phyloP scores from a whole-genome alignment of 1,140 invertebrate genomes.

The Hypothenemus hampei region DNA sequence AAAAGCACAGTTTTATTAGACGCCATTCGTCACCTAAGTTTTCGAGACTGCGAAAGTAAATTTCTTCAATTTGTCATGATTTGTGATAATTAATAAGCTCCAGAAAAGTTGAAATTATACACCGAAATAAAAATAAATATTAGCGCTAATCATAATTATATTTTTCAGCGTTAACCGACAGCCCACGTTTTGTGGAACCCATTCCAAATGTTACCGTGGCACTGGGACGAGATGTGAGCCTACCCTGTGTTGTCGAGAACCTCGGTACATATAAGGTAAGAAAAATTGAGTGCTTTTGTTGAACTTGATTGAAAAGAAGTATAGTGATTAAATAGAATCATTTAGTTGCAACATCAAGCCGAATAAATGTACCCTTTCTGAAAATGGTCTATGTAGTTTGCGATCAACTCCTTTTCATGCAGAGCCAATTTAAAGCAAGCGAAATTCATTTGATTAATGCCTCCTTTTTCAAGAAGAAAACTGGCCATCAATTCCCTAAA shows the following conservation, averaged over 20 bases:
- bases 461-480: conserved; percentile 25
- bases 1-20: conserved; percentile 25
- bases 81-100: conserved; percentile 28
- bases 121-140: too few relatives aligned
- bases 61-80: conserved; percentile 26
- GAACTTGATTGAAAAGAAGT: background rate
- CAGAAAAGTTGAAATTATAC: too few relatives aligned
- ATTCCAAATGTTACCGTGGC: conserved; percentile 86
- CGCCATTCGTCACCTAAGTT: conserved; percentile 18
- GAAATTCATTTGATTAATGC: conserved; percentile 29
- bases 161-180: conserved; percentile 73
- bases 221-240: conserved; percentile 76
- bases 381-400: conserved; percentile 23
- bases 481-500: conserved; percentile 28
- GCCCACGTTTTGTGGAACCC: conserved; percentile 77
- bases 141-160: conserved; percentile 26
- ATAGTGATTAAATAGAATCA: conserved; percentile 5
- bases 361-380: conserved; percentile 24
- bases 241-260: conserved; percentile 84
- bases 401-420: conserved; percentile 28
- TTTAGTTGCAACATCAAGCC: conserved; percentile 7
- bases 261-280: conserved; percentile 81
- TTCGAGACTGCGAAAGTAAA: conserved; percentile 17
- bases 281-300: background rate
- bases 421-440: conserved; percentile 28